Evolutionary conservation across 2,888 invertebrate genomes (phyloP).

Genomic region (Leucophora obtusa): DNA sequence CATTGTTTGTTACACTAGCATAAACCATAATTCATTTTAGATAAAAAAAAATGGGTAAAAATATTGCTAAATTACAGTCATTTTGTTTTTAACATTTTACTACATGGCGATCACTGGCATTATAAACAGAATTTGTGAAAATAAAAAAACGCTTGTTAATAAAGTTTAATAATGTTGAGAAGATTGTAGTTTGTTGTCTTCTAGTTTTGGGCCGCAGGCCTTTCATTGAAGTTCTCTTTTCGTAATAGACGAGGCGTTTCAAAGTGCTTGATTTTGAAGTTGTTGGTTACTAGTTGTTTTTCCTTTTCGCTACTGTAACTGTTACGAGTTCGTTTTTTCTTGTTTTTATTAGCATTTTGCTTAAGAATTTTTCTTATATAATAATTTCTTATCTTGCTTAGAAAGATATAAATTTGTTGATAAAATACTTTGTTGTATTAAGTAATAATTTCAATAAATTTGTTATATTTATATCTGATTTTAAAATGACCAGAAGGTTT

Average conservation of each 20-base stretch:
- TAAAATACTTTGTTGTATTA: not conserved
- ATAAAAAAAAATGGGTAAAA: conserved; percentile 1
- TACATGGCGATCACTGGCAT: not conserved
- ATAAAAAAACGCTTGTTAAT: conserved; percentile 13
- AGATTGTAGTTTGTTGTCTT: not conserved
- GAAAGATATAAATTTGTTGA: not conserved
- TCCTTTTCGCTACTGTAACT: conserved; percentile 8
- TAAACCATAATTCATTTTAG: conserved; percentile 21
- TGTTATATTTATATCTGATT: not conserved
- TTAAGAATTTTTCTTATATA: not conserved
- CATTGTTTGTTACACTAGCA: not conserved
- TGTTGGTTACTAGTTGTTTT: not conserved
- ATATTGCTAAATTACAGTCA: conserved; percentile 42
- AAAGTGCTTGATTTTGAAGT: conserved; percentile 12
- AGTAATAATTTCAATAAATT: not conserved
- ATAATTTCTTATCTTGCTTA: not conserved
- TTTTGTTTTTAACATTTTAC: conserved; percentile 16
- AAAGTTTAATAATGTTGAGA: conserved; percentile 20
- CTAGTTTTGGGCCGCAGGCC: conserved; percentile 22
- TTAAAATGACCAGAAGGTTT: not conserved
- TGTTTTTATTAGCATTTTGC: not conserved
- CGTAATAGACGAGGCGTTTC: conserved; percentile 39
- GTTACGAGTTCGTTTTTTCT: not conserved
- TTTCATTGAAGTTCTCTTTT: conserved; percentile 21
- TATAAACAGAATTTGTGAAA: not conserved